Percentiles rank a stretch among this genome's conserved stretches.
Conservation (phyloP, 1,140 invertebrate species). For the Caenorhabditis inopinata region DNA sequence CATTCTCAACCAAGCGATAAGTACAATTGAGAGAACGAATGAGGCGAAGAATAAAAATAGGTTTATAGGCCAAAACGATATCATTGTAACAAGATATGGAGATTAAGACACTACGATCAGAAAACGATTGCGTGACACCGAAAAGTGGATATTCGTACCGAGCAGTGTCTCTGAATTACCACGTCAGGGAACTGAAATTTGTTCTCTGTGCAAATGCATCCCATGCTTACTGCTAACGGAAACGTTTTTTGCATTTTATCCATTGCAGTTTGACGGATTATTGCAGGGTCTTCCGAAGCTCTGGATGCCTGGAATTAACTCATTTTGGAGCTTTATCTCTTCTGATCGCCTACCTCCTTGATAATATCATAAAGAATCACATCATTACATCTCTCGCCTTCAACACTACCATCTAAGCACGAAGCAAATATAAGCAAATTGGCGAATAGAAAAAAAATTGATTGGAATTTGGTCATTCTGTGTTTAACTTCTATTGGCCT, state of each 20-base stretch:
- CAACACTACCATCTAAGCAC: not conserved
- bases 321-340: not conserved
- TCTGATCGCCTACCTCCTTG: not conserved
- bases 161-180: not conserved
- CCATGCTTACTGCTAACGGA: not conserved
- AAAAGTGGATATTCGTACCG: not conserved
- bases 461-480: not conserved
- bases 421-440: not conserved
- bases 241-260: not conserved
- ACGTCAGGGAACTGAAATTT: not conserved
- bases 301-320: not conserved
- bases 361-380: slow-evolving; percentile 10
- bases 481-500: not conserved
- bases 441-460: not conserved
- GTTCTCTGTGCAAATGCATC: not conserved
- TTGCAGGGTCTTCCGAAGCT: not conserved
- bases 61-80: not conserved
- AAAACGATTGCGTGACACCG: not conserved
- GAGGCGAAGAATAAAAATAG: not conserved
- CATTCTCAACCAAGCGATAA: not conserved
- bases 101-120: not conserved
- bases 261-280: not conserved
- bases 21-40: not conserved
- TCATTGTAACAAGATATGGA: not conserved
- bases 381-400: not conserved